Evolutionary conservation across 2,888 invertebrate species (phyloP).

Genomic region (Sesia bembeciformis): DNA sequence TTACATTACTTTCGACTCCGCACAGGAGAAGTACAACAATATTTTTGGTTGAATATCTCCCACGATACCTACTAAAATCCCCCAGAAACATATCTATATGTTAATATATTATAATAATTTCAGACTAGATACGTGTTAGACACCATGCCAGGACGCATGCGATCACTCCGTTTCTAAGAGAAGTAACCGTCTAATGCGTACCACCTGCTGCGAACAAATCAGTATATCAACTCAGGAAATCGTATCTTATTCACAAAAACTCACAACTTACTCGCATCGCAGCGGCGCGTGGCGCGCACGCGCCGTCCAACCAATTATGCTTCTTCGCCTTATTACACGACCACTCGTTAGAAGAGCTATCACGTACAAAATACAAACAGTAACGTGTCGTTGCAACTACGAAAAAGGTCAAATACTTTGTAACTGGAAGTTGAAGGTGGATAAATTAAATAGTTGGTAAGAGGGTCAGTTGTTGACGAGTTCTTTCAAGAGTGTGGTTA

Average conservation of each 20-base stretch:
- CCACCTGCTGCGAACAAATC: no score
- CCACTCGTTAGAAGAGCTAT: slow-evolving; percentile 49
- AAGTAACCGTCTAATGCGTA: no score
- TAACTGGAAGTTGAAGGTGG: no score
- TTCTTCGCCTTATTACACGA: slow-evolving; percentile 60
- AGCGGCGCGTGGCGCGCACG: slow-evolving; percentile 56
- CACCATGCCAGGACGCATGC: no score
- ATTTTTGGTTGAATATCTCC: not conserved
- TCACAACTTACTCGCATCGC: not conserved
- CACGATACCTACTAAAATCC: not conserved
- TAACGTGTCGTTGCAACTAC: slow-evolving; percentile 9
- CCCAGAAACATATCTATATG: no score
- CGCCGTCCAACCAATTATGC: slow-evolving; percentile 59
- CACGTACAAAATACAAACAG: slow-evolving; percentile 12
- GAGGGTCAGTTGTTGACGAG: no score
- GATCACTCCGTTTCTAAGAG: no score
- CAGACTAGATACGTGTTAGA: no score
- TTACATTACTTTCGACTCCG: not conserved
- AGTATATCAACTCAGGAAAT: not conserved
- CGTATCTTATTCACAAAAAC: not conserved
- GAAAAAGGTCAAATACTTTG: no score
- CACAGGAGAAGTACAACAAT: not conserved
- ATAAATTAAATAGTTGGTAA: no score
- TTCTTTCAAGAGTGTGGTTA: no score
- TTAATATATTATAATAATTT: no score